Evolutionary conservation across 2,888 invertebrate genomes (phyloP), one percentile per base, ranked within the genome.

Genomic region (Caenorhabditis japonica): DNA sequence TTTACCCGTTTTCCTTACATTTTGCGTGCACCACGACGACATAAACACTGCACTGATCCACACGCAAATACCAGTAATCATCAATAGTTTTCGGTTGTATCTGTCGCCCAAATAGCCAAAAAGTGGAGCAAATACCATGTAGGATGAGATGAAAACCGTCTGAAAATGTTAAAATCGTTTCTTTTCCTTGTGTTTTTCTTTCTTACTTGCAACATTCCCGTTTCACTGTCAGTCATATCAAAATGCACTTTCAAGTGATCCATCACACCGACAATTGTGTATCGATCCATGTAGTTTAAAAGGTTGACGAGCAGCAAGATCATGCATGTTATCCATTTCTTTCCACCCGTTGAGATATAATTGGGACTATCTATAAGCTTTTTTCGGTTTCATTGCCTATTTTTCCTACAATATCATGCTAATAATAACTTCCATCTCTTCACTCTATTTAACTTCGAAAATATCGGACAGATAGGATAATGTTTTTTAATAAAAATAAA

Each of bases 201-300:
- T 30, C 30, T 30, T 30, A 82, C 83, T 75, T 82, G 93, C 23
- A 99, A 90, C 4, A 97, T 90, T 0, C 99, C 99, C 17, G 92
- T 93, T 75, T 91, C 88, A 80, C 92, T 92, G 88, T 96, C 92
- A 33, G 91, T 90, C 73, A 95, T 93, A 0, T 89, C 1, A 87
- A 93, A 97, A 79, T 92, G 91, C 0, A 79, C 83, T 88, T 93
- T 91, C 10, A 83, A 68, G 10, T 72, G 61, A 1, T 68, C 34
- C 47, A 83, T 60, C n/a, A 83, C 77, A 94, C 97, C 97, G 85
- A 97, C 96, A 82, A 97, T 91, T 61, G 97, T 97, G 88, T 94
- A 96, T 88, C 97, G 92, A 90, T 97, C 97, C 95, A 97, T 97
- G 88, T 97, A 97, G 90, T 97, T 99, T 88, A 97, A 94, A 82